Evolutionary conservation across 2,797 vertebrate species (phyloP), one percentile per base, ranked within the genome.

Genomic region (Clarias laeviceps): DNA sequence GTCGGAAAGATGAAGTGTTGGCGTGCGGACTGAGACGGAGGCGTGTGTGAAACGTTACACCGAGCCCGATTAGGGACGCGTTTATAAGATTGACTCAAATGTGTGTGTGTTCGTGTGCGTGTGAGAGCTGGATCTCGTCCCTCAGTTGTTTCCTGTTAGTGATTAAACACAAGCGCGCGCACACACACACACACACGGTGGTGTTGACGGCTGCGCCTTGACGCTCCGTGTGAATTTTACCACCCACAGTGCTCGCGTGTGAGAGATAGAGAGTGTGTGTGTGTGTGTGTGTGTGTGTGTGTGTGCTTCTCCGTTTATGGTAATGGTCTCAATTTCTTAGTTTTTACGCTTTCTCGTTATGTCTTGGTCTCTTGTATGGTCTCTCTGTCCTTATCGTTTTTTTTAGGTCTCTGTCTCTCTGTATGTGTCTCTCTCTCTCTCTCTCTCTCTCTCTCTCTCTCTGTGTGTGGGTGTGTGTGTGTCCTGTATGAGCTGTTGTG

Each of bases 71-170:
- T 37, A 78, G 54, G 56, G 29, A n/a, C 77, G 40, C 57, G 3
- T 79, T 64, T 80, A 17, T 50, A 57, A 61, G 59, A 18, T 61
- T 61, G 59, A 61, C 59, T 61, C 59, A 22, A 22, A 17, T 4
- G 5, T 24, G 29, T 64, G 29, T 74, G 90, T 85, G 90, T 90
- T 65, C 83, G 82, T 87, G 65, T 66, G 65, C 11, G 70, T 18
- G 73, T 24, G 29, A 3, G 56, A 3, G 12, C 6, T 40, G 57
- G 84, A 88, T 91, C 90, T 92, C 90, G 91, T 88, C 91, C 88
- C 91, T 94, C 94, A 94, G 94, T 94, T 94, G 94, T 94, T 95
- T 94, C 93, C 94, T 94, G 92, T 94, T 94, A 92, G 90, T 92
- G 92, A 93, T 93, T 74, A 80, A 61, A 80, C 84, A 74, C 65